A percentile compares a stretch with the other conserved stretches of the same genome.
Conservation (phyloP, 2,113 vertebrate species). For the Gnathonemus longibarbis region DNA sequence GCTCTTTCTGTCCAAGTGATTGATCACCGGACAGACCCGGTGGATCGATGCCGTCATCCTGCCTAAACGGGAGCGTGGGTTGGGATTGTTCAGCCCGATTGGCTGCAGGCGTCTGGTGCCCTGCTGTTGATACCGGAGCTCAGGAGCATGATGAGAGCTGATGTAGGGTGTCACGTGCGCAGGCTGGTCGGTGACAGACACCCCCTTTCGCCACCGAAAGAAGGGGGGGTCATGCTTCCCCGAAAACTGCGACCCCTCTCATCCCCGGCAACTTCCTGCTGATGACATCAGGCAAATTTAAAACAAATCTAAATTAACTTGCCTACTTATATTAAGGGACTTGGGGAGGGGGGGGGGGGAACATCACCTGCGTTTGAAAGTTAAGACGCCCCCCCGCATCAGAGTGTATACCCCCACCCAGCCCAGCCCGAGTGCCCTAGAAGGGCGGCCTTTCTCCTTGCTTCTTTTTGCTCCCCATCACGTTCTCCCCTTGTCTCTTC, state of each 20-base stretch:
- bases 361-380: neutral
- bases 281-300: neutral
- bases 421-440: neutral
- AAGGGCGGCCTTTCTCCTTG: neutral
- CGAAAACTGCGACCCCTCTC: neutral
- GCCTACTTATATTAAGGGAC: too few species aligned
- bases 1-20: neutral
- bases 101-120: neutral
- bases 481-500: neutral
- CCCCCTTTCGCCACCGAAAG: neutral
- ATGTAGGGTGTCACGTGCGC: neutral
- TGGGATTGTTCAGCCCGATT: neutral
- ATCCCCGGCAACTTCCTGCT: neutral
- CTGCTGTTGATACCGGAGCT: neutral
- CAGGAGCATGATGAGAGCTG: neutral
- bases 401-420: neutral
- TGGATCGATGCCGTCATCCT: neutral
- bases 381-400: neutral
- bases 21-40: neutral
- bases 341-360: neutral
- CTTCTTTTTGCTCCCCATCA: neutral
- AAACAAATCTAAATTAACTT: neutral
- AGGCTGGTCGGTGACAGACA: neutral
- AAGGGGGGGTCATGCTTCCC: neutral
- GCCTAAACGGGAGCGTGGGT: neutral